A percentile compares a stretch with the other conserved stretches of the same genome.
These are phyloP conservation scores for Smithornis capensis DNA, from an alignment of 2,113 vertebrate genomes.

Conservation along the genomic window DNA sequence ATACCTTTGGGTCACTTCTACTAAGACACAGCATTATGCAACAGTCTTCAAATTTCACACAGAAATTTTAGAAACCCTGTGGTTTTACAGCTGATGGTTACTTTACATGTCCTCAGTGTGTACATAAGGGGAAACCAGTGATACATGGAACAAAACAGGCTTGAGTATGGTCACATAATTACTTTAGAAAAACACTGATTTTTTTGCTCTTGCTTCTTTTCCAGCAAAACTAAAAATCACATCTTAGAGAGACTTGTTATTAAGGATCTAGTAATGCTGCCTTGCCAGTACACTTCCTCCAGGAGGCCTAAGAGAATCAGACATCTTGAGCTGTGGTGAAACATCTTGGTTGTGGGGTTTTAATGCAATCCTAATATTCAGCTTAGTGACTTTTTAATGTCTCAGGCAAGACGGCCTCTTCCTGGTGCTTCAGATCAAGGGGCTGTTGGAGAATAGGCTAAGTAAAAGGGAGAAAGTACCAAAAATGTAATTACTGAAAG, in stretches of 20 bases:
- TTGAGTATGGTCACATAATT: neutral
- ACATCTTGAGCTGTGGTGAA: conserved; percentile 28
- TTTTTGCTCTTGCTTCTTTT: neutral
- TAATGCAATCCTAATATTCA: neutral
- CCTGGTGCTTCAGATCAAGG: conserved; percentile 2
- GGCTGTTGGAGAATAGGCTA: neutral
- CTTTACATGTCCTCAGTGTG: neutral
- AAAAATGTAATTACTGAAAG: conserved; percentile 40
- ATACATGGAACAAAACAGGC: neutral
- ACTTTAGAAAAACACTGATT: neutral
- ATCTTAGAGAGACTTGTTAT: neutral
- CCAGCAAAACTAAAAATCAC: neutral
- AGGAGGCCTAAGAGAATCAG: neutral
- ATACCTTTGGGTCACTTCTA: neutral
- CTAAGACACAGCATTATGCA: neutral
- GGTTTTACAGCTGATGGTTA: neutral
- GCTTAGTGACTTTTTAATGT: conserved; percentile 38
- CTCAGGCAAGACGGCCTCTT: conserved; percentile 3
- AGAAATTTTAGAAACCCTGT: neutral
- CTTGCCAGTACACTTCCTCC: neutral
- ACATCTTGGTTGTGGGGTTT: neutral
- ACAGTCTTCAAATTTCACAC: neutral
- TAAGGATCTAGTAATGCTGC: neutral
- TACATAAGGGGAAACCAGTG: neutral
- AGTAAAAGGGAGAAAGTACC: conserved; percentile 15